Evolutionary conservation across 2,797 vertebrate species (phyloP), one percentile per base, ranked within the genome.

Genomic region (Acanthis flammea): DNA sequence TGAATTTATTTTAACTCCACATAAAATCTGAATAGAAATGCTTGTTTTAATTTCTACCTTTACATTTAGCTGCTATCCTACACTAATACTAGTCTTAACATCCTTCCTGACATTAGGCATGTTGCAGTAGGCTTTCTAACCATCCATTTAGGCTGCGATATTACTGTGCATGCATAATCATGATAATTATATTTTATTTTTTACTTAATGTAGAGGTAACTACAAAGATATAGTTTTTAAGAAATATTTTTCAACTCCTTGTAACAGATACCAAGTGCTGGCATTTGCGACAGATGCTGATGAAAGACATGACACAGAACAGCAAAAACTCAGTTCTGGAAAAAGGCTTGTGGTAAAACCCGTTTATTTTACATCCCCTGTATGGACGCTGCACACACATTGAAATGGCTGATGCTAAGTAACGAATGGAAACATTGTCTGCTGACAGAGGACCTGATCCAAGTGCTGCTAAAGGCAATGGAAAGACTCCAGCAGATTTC

Each of bases 231-330:
- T 35, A 6, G 63, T 83, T 78, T 60, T 17, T 17, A 39, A 17
- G 31, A 21, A 27, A n/a, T 74, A 51, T 89, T 77, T 66, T 75
- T 3, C 41, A 81, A 85, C 60, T 79, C 83, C n/a, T 41, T 76
- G 2, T 86, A 61, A 95, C 97, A 99, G 99, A 97, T 99, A 99
- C 79, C 99, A 99, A 97, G 99, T 99, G n/a, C 97, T 99, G 94
- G 98, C 99, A n/a, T 99, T 99, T 96, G 99, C 99, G 3, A 99
- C 99, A n/a, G 99, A 99, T 67, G 99, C 99, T 71, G 99, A 99
- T 97, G 98, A 95, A 94, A 98, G 97, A 90, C 98, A 99, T 94
- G 98, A 99, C 93, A 95, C 97, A 2, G 99, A 99, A 48, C 97
- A 98, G 84, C 98, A 98, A 65, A 98, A 98, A 90, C 98, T 98